Evolutionary conservation across 2,797 vertebrate species (phyloP), one percentile per base, ranked within the genome.

Genomic region (Psittacula echo): DNA sequence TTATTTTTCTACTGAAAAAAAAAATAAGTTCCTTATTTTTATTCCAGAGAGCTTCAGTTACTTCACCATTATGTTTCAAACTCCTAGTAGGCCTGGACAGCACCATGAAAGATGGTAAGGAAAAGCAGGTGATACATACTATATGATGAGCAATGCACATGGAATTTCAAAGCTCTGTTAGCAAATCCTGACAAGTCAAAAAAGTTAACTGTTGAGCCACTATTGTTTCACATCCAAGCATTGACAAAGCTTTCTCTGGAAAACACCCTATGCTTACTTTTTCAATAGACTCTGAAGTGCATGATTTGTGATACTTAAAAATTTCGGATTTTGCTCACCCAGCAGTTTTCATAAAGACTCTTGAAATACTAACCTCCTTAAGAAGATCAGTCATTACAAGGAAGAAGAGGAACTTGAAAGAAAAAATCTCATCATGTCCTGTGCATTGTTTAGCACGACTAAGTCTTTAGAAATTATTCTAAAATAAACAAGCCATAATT

Each of bases 81-180:
- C 20, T 62, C 32, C 79, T 34, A 64, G 17, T 11, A 54, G 11
- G 13, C 81, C 30, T 70, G 22, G 13, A 67, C 10, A 54, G 13
- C 4, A 5, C 10, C 19, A 22, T 62, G 47, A 75, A 79, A 72
- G 22, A 48, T 27, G 14, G 7, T 58, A 16, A 73, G 39, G 60
- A 89, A 89, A 89, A 45, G 29, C 29, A 50, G 32, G 3, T 32
- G 18, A 47, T 22, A 19, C 7, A 19, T 75, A 21, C 26, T 65
- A 16, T n/a, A 45, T 6, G 5, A 6, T 0, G 0, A 86, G 44
- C 2, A 45, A 30, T 1, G 3, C 5, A 50, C 1, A 0, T 24
- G 10, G 20, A 66, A 73, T 76, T 92, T 85, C 58, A 53, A 75
- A 89, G 8, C 7, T 75, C 20, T 51, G 1, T n/a, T 78, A 48